Base-by-base conservation (phyloP, 2,797 vertebrate species). In the Phrynocephalus guinanensis region DNA sequence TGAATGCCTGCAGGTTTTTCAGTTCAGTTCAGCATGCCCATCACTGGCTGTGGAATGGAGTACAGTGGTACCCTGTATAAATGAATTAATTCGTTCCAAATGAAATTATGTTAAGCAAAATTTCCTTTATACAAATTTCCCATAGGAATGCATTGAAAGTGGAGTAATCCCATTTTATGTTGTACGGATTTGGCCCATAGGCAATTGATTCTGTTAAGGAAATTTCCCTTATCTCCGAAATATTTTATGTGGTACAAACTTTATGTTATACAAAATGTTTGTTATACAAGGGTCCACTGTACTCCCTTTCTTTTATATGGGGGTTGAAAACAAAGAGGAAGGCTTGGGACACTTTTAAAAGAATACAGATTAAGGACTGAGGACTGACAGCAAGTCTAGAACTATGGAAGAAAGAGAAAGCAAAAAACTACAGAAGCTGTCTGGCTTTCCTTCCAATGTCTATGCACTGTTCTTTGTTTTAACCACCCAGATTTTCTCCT, bases 401-500 rank as follows among this genome's bases (percentile, higher is more conserved):
- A 77, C 77, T 20, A 56, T 6, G 6, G 15, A 28, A 18, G 5
- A 38, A 86, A 10, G 16, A 20, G 66, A 52, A 79, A 10, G 78
- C 1, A 3, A 83, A 82, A 82, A 88, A 33, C 18, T 72, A 2
- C 44, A 3, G 26, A 83, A 88, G 3, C 50, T 83, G 84, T 15
- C 28, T 0, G 2, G 52, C 82, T 82, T 86, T 77, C 1, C 22
- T 15, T 81, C 85, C 84, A 84, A 92, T 91, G 89, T 0, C 79
- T 28, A 3, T 86, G 85, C 76, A 78, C 5, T 50, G 77, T 52
- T 52, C n/a, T 48, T 7, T 85, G 82, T 76, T 90, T 75, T 70
- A 63, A 15, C 18, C 60, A 63, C 1, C 5, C 26, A 80, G 77
- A 76, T n/a, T 88, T 88, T 44, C 24, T 48, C 33, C 30, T 30